Base-by-base conservation (phyloP, 2,797 vertebrate species). In the Salarias fasciatus region DNA sequence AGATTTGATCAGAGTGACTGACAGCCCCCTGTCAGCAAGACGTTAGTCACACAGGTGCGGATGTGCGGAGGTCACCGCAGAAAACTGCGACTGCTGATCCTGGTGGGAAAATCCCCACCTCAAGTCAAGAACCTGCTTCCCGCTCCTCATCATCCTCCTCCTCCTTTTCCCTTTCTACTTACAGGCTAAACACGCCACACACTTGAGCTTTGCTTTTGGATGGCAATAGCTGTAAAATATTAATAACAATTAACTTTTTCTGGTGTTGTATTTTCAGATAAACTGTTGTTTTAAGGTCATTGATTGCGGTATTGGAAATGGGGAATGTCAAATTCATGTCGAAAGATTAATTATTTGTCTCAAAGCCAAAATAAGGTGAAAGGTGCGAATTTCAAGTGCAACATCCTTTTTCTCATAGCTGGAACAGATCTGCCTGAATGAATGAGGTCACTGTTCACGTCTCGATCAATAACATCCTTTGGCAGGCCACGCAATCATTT, bases 91-190 rank as follows among this genome's bases (percentile, higher is more conserved):
- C 47, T 55, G 54, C 63, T 66, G 64, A 45, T 63, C 43, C 28
- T 0, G 29, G 57, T 82, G 77, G 89, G 86, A 88, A 89, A 88
- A 73, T 82, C 89, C 89, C 89, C 77, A 80, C 84, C 89, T 87
- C 77, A 29, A 84, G 85, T 84, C 67, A 75, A 61, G 58, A 80
- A 79, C 75, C 72, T 72, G 49, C 35, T 0, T 35, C 18, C 50
- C 44, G 50, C 37, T 41, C 14, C 56, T 33, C 52, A 6, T 40
- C 31, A 52, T 57, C 42, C 53, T 47, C 59, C 14, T 45, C 58
- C 35, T 57, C 57, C 28, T 63, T 50, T 12, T 44, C 47, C 33
- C 58, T 18, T 13, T 66, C 43, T 12, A 40, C 60, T 61, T 72
- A 43, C 59, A 71, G 69, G 72, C 77, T 50, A 72, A 69, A 78